Base-by-base conservation (phyloP, 2,113 vertebrate species). In the Halichoeres trimaculatus region DNA sequence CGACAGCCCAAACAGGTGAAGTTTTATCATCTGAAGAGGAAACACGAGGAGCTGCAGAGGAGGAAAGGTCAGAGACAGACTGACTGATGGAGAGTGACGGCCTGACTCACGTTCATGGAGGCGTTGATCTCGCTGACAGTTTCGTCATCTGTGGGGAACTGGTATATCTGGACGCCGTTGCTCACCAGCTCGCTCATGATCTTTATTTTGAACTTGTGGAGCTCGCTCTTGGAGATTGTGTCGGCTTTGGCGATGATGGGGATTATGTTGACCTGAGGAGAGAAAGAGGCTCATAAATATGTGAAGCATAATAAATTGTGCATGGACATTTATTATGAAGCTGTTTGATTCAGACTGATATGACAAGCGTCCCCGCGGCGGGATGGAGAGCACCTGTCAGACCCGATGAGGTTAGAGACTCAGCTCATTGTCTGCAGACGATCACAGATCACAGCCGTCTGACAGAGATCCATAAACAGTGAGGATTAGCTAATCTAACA, bases 181-280 rank as follows among this genome's bases (percentile, higher is more conserved):
- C 96, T 98, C 82, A 99, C 98, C 92, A 99, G 91, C 91, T 99
- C 98, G 0, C 97, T 98, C 98, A 99, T 99, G 34, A 99, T 98
- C 92, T 99, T 99, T 54, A 98, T 99, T 92, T 99, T 99, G 90
- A 99, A 99, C 87, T 98, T 99, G 89, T 99, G 97, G 45, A 99
- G 87, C 81, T 99, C 98, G 0, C 97, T 99, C 91, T 99, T 99
- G 78, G 97, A 99, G 91, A 99, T 97, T 19, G 98, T 99, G 92
- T 99, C 98, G 0, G 98, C 97, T 89, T 99, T 99, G 78, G 98
- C 98, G 8, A 99, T 98, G 48, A 99, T 98, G 0, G 98, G 98
- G 83, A 99, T 99, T 43, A 99, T 98, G 88, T 98, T 99, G 73
- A 99, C 98, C 98, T 99, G 20, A 4, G 5, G 68, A 58, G 14